Conservation (phyloP, 2,888 invertebrate genomes). For the Noctua janthe region DNA sequence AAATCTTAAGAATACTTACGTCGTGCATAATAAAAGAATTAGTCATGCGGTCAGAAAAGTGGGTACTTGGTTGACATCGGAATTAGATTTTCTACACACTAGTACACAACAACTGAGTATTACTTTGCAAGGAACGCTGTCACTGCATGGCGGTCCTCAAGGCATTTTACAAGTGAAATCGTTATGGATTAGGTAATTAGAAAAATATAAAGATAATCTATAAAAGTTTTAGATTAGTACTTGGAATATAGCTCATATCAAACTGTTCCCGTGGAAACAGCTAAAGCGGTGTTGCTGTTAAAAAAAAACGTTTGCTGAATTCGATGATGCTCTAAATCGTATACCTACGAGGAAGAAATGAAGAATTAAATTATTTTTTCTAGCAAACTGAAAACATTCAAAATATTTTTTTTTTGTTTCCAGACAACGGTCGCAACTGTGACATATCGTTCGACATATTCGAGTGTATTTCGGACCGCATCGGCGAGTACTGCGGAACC, state of each 20-base stretch:
- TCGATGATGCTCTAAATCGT: neutral
- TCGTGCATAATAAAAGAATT: neutral
- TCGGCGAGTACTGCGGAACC: slow-evolving; percentile 93
- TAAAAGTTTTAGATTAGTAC: neutral
- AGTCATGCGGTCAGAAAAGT: neutral
- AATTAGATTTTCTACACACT: too few relatives aligned
- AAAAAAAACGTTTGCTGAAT: neutral
- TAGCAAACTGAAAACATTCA: neutral
- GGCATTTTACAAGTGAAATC: neutral
- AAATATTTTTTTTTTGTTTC: slow-evolving; percentile 68
- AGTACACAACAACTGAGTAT: neutral
- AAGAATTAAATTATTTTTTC: neutral
- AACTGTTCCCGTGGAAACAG: neutral
- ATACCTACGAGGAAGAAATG: neutral
- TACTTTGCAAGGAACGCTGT: neutral
- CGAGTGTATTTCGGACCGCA: slow-evolving; percentile 94
- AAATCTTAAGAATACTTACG: neutral
- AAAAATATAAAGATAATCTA: neutral
- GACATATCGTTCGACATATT: slow-evolving; percentile 95
- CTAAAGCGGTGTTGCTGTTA: neutral
- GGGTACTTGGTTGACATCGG: too few relatives aligned
- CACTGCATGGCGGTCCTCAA: neutral
- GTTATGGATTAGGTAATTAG: neutral
- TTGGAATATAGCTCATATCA: neutral
- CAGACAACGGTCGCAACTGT: slow-evolving; percentile 93